These are phyloP conservation scores for Lasioglossum vierecki DNA, from an alignment of 2,888 invertebrate genomes.

Conservation along the genomic window DNA sequence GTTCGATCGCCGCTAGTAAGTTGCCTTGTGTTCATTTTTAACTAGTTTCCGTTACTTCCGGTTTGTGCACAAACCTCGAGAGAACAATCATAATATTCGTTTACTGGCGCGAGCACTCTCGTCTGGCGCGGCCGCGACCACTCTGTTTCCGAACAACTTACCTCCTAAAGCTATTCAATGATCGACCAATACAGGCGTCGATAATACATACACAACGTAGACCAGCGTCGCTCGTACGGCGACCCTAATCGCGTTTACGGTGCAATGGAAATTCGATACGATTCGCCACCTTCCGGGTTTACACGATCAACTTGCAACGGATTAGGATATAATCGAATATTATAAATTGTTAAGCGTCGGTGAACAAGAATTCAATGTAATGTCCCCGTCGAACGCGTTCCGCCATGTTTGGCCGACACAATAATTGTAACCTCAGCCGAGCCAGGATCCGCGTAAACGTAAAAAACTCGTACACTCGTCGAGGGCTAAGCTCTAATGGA, in stretches of 20 bases:
- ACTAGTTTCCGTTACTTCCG: conserved; percentile 21
- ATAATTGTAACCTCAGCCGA: conserved; percentile 45
- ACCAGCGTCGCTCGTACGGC: conserved; percentile 30
- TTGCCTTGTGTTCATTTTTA: conserved; percentile 17
- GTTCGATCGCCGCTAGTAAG: not conserved
- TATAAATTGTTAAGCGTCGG: conserved; percentile 34
- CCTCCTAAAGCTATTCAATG: not conserved
- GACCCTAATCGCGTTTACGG: conserved; percentile 18
- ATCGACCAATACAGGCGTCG: conserved; percentile 1
- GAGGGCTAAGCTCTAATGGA: conserved; percentile 39
- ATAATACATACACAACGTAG: not conserved
- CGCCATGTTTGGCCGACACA: conserved; percentile 17
- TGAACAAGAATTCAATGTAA: not conserved
- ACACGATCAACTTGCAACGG: conserved; percentile 11
- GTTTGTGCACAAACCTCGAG: conserved; percentile 10
- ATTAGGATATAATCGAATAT: conserved; percentile 11
- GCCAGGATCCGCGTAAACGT: conserved; percentile 21
- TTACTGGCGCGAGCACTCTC: conserved; percentile 11
- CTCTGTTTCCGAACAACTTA: conserved; percentile 13
- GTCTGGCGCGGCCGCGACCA: conserved; percentile 4
- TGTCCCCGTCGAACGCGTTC: conserved; percentile 19
- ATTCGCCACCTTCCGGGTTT: conserved; percentile 10
- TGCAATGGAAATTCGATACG: conserved; percentile 10
- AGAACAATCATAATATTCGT: conserved; percentile 6
- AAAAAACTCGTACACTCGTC: conserved; percentile 41